Percentiles rank a stretch among this genome's conserved stretches.
phyloP scores from a whole-genome alignment of 1,140 invertebrate species.

The Philotrypesis tridentata region DNA sequence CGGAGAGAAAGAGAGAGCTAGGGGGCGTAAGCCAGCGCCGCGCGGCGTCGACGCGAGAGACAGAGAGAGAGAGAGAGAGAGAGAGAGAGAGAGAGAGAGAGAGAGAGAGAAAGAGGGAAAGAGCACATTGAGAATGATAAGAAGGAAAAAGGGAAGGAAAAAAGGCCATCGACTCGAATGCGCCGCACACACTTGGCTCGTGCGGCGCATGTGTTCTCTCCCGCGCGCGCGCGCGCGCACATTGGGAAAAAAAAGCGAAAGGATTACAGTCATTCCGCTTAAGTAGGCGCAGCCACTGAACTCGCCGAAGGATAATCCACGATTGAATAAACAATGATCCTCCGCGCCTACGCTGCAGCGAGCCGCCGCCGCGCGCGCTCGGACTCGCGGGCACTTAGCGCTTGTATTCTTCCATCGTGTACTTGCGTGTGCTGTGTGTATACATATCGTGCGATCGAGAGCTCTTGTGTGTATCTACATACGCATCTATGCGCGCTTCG shows the following conservation, averaged over 20 bases:
- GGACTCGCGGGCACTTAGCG: background rate
- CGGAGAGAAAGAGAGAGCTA: too few relatives aligned
- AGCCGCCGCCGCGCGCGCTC: too few relatives aligned
- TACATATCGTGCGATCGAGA: background rate
- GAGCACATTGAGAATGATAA: background rate
- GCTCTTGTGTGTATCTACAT: too few relatives aligned
- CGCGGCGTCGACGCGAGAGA: too few relatives aligned
- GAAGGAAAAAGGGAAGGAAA: slow-evolving; percentile 17
- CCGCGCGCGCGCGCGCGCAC: background rate
- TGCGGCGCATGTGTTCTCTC: background rate
- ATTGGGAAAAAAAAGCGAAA: slow-evolving; percentile 50
- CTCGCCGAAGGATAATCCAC: slow-evolving; percentile 64
- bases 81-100: too few relatives aligned
- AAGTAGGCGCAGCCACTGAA: slow-evolving; percentile 64
- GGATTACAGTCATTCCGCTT: slow-evolving; percentile 57
- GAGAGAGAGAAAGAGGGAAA: too few relatives aligned
- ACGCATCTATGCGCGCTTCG: background rate
- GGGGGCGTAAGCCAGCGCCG: too few relatives aligned
- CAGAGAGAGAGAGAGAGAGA: too few relatives aligned
- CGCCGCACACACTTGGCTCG: background rate
- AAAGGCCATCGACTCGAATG: background rate
- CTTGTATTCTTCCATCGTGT: background rate
- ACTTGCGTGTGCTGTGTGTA: background rate
- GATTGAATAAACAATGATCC: slow-evolving; percentile 62
- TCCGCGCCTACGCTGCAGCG: slow-evolving; percentile 47